Base-by-base conservation (phyloP, 2,113 vertebrate species). In the Shinisaurus crocodilurus region DNA sequence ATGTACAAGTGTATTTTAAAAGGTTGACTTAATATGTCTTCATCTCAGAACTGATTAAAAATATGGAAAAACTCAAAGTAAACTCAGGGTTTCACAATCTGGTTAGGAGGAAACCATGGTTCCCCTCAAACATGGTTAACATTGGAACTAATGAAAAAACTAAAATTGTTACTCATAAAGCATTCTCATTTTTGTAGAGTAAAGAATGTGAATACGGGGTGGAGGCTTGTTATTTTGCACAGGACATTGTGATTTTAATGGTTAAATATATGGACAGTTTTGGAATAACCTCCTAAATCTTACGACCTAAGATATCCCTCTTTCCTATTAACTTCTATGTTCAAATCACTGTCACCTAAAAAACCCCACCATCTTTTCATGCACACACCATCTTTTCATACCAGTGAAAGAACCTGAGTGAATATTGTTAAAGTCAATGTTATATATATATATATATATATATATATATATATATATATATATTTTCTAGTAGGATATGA, bases 131-230 rank as follows among this genome's bases (percentile, higher is more conserved):
- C 5, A 25, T 76, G 40, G n/a, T 43, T 76, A 45, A 45, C 40
- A 76, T 8, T 76, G 23, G 8, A 77, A 48, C 8, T 23, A 45
- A 3, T 76, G 32, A 40, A 75, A 75, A 48, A n/a, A n/a, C n/a
- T 4, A 25, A 77, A 77, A 9, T 9, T 3, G 48, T 76, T 18
- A 85, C 34, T 82, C 2, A 65, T 32, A 43, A 0, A 83, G 10
- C 60, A 88, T 92, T 82, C 72, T 12, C 70, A 81, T 90, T 69
- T 69, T 32, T 63, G 32, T 10, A 57, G 34, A 70, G 43, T 37
- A 90, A 82, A 20, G 15, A 63, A 1, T 82, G 79, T 12, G 8
- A 79, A 79, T 40, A 6, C 10, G 15, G 37, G 16, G 15, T 37
- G 72, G n/a, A 34, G 25, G 60, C 20, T 18, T 63, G 20, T 63